Evolutionary conservation across 2,113 vertebrate genomes (phyloP).

Genomic region (Cyphomyrus discorhynchus): DNA sequence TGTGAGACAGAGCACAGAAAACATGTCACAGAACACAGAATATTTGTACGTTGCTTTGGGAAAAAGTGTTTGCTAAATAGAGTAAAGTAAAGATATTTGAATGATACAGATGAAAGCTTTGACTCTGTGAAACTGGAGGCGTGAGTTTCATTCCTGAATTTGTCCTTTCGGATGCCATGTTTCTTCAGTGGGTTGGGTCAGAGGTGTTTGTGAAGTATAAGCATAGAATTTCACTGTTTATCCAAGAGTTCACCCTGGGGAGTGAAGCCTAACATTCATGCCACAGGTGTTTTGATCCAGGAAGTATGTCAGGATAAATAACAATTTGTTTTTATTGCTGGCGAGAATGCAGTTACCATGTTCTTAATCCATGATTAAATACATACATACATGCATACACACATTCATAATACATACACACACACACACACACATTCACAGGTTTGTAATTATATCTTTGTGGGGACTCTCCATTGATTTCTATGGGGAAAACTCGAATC

Average conservation of each 20-base stretch:
- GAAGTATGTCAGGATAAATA: constrained; percentile 16
- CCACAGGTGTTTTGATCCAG: not conserved
- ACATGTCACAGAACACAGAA: not conserved
- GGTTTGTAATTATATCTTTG: too few relatives aligned
- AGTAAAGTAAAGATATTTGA: not conserved
- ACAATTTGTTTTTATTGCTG: constrained; percentile 23
- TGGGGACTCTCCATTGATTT: too few relatives aligned
- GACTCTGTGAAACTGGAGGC: not conserved
- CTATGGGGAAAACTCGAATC: too few relatives aligned
- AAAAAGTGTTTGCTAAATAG: not conserved
- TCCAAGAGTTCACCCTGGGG: constrained; percentile 6
- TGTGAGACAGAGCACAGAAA: not conserved
- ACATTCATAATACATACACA: too few relatives aligned
- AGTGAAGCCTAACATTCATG: constrained; percentile 25
- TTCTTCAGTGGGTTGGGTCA: not conserved
- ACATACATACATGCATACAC: too few relatives aligned
- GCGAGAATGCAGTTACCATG: not conserved
- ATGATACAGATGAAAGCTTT: not conserved
- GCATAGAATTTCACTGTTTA: constrained; percentile 18
- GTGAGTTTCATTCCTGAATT: not conserved
- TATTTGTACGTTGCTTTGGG: not conserved
- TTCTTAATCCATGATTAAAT: not conserved
- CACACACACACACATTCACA: too few relatives aligned
- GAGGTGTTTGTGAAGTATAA: not conserved
- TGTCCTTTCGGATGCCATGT: not conserved